Conservation (phyloP, 2,888 invertebrate genomes). For the Dinocampus coccinellae region DNA sequence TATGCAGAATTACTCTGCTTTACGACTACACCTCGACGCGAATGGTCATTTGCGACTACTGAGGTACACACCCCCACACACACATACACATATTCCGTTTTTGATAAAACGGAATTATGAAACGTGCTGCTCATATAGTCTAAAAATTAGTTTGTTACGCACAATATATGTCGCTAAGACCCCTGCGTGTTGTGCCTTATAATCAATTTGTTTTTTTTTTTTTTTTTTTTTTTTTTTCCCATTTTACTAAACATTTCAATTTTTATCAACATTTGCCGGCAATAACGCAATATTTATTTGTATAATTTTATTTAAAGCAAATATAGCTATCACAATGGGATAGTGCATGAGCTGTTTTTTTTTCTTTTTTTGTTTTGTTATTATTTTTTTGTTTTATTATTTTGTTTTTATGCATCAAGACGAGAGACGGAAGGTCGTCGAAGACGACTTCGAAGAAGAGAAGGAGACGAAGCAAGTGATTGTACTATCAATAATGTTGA, state of each 20-base stretch:
- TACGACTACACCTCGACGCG: slow-evolving; percentile 65
- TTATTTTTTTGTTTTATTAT: slow-evolving; percentile 39
- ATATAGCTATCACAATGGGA: slow-evolving; percentile 61
- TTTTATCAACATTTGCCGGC: not conserved
- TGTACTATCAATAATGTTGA: slow-evolving; percentile 56
- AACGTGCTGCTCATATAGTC: slow-evolving; percentile 20
- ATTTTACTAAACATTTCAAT: not conserved
- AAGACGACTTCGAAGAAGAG: slow-evolving; percentile 63
- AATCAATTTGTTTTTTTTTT: not conserved
- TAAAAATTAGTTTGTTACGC: slow-evolving; percentile 4
- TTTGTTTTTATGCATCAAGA: slow-evolving; percentile 61
- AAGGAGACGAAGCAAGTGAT: slow-evolving; percentile 61
- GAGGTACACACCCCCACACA: slow-evolving; percentile 63
- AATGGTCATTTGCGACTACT: slow-evolving; percentile 64
- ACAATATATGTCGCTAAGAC: not conserved
- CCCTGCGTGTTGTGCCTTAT: slow-evolving; percentile 4
- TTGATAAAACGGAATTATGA: slow-evolving; percentile 18
- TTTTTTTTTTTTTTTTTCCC: not conserved
- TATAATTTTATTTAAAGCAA: slow-evolving; percentile 10
- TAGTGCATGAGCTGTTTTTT: slow-evolving; percentile 39
- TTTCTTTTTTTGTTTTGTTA: slow-evolving; percentile 4
- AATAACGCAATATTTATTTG: not conserved
- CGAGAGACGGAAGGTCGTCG: slow-evolving; percentile 67
- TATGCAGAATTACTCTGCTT: slow-evolving; percentile 69
- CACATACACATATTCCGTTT: slow-evolving; percentile 36